Percentiles rank a stretch among this genome's conserved stretches.
Conservation (phyloP, 2,113 vertebrate genomes). For the Labrus mixtus region DNA sequence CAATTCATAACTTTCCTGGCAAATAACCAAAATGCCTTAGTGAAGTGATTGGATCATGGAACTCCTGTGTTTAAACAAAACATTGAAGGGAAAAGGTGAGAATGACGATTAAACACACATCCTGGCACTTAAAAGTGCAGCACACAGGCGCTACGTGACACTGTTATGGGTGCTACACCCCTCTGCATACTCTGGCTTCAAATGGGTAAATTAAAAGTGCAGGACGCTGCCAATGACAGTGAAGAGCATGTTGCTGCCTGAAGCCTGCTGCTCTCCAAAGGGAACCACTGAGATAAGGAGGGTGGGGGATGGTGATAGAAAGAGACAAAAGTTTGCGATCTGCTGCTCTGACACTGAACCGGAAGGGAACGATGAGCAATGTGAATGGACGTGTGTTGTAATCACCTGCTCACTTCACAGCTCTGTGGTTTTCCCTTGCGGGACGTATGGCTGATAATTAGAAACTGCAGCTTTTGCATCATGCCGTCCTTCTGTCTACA, state of each 20-base stretch:
- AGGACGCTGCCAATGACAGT: constrained; percentile 45
- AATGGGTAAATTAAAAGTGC: constrained; percentile 70
- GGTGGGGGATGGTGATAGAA: constrained; percentile 28
- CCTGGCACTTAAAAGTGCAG: constrained; percentile 31
- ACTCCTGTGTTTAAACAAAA: constrained; percentile 54
- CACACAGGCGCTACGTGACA: constrained; percentile 35
- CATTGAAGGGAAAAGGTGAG: constrained; percentile 8
- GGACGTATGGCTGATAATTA: constrained; percentile 44
- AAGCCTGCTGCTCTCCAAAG: constrained; percentile 39
- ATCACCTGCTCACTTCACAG: constrained; percentile 46
- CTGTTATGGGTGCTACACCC: constrained; percentile 58
- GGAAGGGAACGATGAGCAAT: constrained; percentile 42
- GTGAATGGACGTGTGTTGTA: constrained; percentile 32
- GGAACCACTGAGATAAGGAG: constrained; percentile 4
- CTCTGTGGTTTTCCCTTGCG: constrained; percentile 44
- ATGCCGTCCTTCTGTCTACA: neutral
- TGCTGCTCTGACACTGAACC: constrained; percentile 38
- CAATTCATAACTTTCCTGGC: constrained; percentile 57
- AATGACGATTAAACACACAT: constrained; percentile 36
- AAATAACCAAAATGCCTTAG: constrained; percentile 23
- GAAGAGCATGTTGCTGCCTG: constrained; percentile 68
- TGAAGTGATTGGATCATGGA: constrained; percentile 53
- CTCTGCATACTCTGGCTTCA: constrained; percentile 71
- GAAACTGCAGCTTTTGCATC: constrained; percentile 32
- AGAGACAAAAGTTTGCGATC: constrained; percentile 40